phyloP scores from a whole-genome alignment of 2,888 invertebrate genomes.

The Heliconius aoede region DNA sequence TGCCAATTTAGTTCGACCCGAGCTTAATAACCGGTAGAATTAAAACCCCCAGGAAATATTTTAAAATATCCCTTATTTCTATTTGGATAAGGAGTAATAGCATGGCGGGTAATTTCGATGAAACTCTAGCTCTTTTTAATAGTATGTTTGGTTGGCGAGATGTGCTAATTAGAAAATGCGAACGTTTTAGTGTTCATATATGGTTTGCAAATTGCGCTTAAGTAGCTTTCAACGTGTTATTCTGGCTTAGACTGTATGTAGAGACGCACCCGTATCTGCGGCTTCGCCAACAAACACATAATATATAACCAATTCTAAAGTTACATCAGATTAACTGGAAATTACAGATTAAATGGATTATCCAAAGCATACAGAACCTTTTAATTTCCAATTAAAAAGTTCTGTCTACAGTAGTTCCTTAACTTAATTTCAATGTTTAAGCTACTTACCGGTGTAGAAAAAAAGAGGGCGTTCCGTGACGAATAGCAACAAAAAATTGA shows the following conservation, averaged over 20 bases:
- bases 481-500: no score
- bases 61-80: slow-evolving; percentile 41
- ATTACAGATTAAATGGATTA: no score
- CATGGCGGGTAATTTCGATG: slow-evolving; percentile 36
- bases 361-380: no score
- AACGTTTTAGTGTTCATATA: slow-evolving; percentile 66
- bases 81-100: slow-evolving; percentile 21
- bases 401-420: no score
- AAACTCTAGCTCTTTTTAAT: slow-evolving; percentile 65
- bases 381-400: no score
- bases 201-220: slow-evolving; percentile 61
- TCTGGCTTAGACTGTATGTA: slow-evolving; percentile 46
- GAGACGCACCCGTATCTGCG: background rate
- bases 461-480: no score
- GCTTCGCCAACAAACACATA: background rate
- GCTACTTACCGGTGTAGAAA: no score
- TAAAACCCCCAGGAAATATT: slow-evolving; percentile 36
- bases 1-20: slow-evolving; percentile 72
- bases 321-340: background rate
- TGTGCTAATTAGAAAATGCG: slow-evolving; percentile 75
- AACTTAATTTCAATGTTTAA: no score
- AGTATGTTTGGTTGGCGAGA: slow-evolving; percentile 70
- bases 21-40: slow-evolving; percentile 58
- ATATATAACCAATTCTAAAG: background rate
- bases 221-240: slow-evolving; percentile 12